These are phyloP conservation scores for Anabas testudineus DNA, from an alignment of 2,797 vertebrate species.

Conservation along the genomic window DNA sequence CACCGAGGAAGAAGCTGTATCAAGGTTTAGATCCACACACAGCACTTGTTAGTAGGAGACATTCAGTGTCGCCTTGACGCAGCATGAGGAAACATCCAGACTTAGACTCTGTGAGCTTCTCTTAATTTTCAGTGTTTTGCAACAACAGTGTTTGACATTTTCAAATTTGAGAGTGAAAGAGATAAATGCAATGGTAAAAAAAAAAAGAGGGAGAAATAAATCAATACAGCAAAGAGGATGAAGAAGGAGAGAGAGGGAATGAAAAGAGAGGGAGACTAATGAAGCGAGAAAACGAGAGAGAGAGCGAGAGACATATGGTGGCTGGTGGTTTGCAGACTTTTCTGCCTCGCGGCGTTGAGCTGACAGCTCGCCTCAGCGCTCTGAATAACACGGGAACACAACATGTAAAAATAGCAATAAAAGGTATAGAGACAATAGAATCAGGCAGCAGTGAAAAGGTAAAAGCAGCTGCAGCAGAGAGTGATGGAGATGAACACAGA, in stretches of 20 bases:
- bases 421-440: conserved; percentile 62
- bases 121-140: background rate
- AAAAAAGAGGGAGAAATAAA: conserved; percentile 28
- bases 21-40: background rate
- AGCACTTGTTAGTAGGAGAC: background rate
- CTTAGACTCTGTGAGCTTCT: background rate
- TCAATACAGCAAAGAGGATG: conserved; percentile 22
- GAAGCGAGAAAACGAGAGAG: conserved; percentile 59
- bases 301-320: conserved; percentile 63
- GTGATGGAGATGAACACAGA: conserved; percentile 17
- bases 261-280: conserved; percentile 51
- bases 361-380: conserved; percentile 56
- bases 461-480: conserved; percentile 13
- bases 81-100: background rate
- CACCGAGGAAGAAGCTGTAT: background rate
- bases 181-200: background rate
- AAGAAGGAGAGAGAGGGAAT: conserved; percentile 13
- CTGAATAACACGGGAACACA: conserved; percentile 47
- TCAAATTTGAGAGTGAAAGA: background rate
- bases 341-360: conserved; percentile 57
- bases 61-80: background rate
- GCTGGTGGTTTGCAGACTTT: conserved; percentile 67
- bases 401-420: conserved; percentile 59
- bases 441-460: background rate
- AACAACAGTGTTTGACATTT: background rate